Percentiles rank a stretch among this genome's conserved stretches.
These are phyloP conservation scores for Druceiella hillmani DNA, from an alignment of 2,888 invertebrate species.

Conservation along the genomic window DNA sequence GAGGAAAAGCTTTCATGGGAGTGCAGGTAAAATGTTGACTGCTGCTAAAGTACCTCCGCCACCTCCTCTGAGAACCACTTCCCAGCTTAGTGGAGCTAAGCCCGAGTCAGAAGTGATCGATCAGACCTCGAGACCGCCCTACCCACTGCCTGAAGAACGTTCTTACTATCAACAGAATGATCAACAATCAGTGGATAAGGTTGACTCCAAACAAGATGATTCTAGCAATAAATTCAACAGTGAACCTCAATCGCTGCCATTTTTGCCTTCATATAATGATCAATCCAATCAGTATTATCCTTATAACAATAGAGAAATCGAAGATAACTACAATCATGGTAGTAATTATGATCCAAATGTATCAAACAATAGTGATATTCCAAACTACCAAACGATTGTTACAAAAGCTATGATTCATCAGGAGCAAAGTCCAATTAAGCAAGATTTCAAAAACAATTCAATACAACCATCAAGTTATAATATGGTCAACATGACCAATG, in stretches of 20 bases:
- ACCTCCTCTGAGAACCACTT: constrained; percentile 80
- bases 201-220: constrained; percentile 43
- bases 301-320: constrained; percentile 34
- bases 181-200: constrained; percentile 44
- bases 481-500: constrained; percentile 38
- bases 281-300: constrained; percentile 25
- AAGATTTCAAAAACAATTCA: constrained; percentile 33
- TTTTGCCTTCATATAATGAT: constrained; percentile 51
- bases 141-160: constrained; percentile 37
- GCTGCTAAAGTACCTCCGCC: constrained; percentile 83
- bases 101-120: constrained; percentile 52
- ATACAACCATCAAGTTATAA: constrained; percentile 34
- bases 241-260: constrained; percentile 60
- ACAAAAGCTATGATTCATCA: constrained; percentile 83
- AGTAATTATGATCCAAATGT: too few relatives aligned
- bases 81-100: constrained; percentile 71
- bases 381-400: constrained; percentile 64
- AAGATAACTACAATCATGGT: constrained; percentile 33
- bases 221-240: constrained; percentile 35
- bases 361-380: constrained; percentile 28
- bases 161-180: constrained; percentile 11
- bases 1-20: constrained; percentile 85
- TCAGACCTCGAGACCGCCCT: constrained; percentile 41
- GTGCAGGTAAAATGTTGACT: constrained; percentile 73
- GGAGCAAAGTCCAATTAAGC: constrained; percentile 66